Evolutionary conservation across 2,113 vertebrate species (phyloP).

Genomic region (Rhodinocichla rosea): DNA sequence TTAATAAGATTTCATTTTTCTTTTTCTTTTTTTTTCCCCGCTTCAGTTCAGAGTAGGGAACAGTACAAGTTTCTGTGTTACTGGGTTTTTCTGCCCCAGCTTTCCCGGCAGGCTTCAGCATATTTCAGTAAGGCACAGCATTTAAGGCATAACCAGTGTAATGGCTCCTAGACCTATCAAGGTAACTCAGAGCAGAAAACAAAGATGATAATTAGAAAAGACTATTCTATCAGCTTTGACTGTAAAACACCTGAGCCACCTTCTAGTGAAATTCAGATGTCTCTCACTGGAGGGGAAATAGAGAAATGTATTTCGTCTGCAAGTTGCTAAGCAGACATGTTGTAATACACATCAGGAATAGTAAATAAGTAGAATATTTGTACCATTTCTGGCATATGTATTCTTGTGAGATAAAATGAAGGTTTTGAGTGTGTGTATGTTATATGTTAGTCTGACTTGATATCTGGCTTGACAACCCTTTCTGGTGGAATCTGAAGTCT

Average conservation of each 20-base stretch:
- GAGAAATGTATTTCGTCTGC: not conserved
- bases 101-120: not conserved
- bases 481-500: not conserved
- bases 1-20: not conserved
- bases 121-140: not conserved
- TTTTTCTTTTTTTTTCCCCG: fast-evolving
- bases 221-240: not conserved
- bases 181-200: not conserved
- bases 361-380: not conserved
- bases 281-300: not conserved
- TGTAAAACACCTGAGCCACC: not conserved
- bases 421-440: not conserved
- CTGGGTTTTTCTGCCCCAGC: not conserved
- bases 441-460: not conserved
- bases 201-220: not conserved
- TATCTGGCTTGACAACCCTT: not conserved
- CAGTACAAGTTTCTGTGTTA: not conserved
- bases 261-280: not conserved
- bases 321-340: not conserved
- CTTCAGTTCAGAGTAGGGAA: not conserved
- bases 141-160: not conserved
- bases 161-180: not conserved
- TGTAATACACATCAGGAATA: not conserved
- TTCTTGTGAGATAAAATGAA: not conserved
- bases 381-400: fast-evolving